These are phyloP conservation scores for Dasyornis broadbenti DNA, from an alignment of 2,113 vertebrate species.

Conservation along the genomic window DNA sequence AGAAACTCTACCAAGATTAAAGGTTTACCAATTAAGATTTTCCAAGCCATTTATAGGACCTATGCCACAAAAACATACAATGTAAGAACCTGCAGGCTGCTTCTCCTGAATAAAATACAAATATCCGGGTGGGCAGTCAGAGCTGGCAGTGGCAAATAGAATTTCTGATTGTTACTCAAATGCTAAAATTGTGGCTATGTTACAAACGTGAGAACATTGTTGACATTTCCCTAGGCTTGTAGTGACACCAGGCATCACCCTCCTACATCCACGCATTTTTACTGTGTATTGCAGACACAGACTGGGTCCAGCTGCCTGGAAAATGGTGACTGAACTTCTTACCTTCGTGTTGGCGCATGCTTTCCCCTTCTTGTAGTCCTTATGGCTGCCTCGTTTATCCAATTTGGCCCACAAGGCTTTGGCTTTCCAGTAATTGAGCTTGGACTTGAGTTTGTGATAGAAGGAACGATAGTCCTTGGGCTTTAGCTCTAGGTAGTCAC, in stretches of 20 bases:
- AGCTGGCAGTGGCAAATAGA: not conserved
- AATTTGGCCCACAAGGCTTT: constrained; percentile 97
- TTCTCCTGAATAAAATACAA: not conserved
- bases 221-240: not conserved
- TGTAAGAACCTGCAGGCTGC: not conserved
- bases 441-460: constrained; percentile 97
- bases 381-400: constrained; percentile 92
- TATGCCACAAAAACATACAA: not conserved
- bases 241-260: not conserved
- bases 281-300: not conserved
- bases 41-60: not conserved
- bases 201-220: not conserved
- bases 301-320: rapidly evolving
- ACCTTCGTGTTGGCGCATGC: constrained; percentile 93
- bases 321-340: not conserved
- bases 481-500: constrained; percentile 88
- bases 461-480: constrained; percentile 90
- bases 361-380: constrained; percentile 96
- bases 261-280: not conserved
- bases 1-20: not conserved
- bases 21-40: not conserved
- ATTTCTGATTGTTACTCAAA: not conserved
- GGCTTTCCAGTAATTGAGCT: constrained; percentile 98
- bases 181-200: not conserved
- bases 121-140: not conserved